Conservation (phyloP, 2,888 invertebrate genomes). For the Acleris cristana region DNA sequence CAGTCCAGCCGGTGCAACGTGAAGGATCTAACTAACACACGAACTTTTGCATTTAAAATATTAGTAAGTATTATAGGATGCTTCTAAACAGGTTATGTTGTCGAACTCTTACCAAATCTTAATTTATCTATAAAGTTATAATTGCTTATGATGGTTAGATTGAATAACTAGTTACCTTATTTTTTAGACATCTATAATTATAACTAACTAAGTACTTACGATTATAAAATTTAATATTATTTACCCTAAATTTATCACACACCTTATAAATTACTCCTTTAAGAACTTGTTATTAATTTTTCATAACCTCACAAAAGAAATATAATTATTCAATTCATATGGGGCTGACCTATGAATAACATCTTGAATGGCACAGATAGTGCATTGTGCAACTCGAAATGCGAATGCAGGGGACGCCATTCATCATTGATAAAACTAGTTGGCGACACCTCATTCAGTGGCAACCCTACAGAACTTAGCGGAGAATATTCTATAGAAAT, state of each 20-base stretch:
- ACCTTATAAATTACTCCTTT: background rate
- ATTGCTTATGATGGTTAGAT: no score
- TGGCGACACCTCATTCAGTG: slow-evolving; percentile 64
- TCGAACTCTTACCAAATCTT: no score
- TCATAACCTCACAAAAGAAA: slow-evolving; percentile 23
- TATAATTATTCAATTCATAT: slow-evolving; percentile 16
- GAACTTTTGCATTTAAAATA: no score
- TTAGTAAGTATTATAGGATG: no score
- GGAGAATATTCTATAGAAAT: slow-evolving; percentile 8
- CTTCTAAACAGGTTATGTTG: no score
- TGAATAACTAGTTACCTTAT: no score
- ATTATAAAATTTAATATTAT: no score
- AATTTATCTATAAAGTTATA: no score
- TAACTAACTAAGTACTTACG: no score
- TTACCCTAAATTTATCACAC: background rate
- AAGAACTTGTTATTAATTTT: slow-evolving; percentile 9
- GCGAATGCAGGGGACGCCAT: slow-evolving; percentile 46
- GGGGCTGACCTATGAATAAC: slow-evolving; percentile 29
- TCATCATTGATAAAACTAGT: slow-evolving; percentile 73
- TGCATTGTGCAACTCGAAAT: slow-evolving; percentile 18
- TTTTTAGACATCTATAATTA: no score
- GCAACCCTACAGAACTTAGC: slow-evolving; percentile 24
- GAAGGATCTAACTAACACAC: no score
- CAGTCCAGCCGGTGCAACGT: no score
- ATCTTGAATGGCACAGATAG: slow-evolving; percentile 18